Base-by-base conservation (phyloP, 2,797 vertebrate species). In the Cyprinodon diabolis region DNA sequence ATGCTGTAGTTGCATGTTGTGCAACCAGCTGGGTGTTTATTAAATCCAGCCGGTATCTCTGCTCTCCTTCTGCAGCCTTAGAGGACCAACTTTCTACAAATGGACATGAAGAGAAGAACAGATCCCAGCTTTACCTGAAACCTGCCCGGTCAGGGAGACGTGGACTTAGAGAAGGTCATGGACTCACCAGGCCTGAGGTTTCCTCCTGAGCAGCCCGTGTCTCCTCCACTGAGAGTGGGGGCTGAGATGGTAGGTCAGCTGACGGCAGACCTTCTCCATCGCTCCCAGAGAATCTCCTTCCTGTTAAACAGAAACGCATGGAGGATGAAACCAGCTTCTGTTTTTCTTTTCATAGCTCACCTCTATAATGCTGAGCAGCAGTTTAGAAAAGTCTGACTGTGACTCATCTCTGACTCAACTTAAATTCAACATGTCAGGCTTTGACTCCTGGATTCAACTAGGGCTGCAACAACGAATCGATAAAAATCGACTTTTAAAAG, bases 191-290 rank as follows among this genome's bases (percentile, higher is more conserved):
- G 97, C 95, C 93, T 99, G 98, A 0, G 97, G 97, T 89, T 99
- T 99, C 93, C 96, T 96, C 94, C 97, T 98, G 74, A 96, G 93
- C 76, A 98, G 93, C 65, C 98, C 97, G 68, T 96, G 97, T 57
- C 97, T 95, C 84, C 96, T 95, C 96, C 97, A 98, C 91, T 95
- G 97, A 0, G 98, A 98, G 87, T 99, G 98, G 0, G 98, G 98
- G 90, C 98, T 99, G 76, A 99, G 97, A 87, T 99, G 98, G 89
- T 99, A 99, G 25, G 96, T 98, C 93, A 99, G 95, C 95, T 99
- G 98, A 67, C 98, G 93, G 91, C 98, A 99, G 19, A 99, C 96
- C 93, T 99, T 99, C 94, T 99, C 98, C 96, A 98, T 97, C 57
- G 97, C 94, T 1, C 96, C 96, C 0, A 99, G 90, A 0, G 96